Evolutionary conservation across 2,113 vertebrate species (phyloP).

Genomic region (Hippolais icterina): DNA sequence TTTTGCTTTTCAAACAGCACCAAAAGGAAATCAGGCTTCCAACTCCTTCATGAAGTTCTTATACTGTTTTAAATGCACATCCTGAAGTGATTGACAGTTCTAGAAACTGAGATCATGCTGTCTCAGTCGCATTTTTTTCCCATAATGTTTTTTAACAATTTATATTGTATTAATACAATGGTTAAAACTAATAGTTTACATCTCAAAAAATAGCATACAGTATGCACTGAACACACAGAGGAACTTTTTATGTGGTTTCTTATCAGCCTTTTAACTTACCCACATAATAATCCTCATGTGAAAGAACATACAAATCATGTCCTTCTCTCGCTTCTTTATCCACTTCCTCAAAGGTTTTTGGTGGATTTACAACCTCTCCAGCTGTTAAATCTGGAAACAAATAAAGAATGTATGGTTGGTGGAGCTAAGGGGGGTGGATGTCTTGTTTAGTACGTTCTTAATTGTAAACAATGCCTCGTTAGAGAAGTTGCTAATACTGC

Average conservation of each 20-base stretch:
- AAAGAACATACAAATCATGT: constrained; percentile 75
- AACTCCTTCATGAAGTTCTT: neutral
- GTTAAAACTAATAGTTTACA: neutral
- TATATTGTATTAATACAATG: neutral
- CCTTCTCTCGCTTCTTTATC: constrained; percentile 74
- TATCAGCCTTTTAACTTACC: constrained; percentile 46
- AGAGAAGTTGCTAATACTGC: neutral
- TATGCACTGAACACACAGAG: neutral
- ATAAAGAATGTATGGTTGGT: neutral
- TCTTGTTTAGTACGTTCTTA: neutral
- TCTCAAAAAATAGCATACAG: neutral
- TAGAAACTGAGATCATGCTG: neutral
- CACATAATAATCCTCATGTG: constrained; percentile 79
- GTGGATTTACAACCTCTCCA: constrained; percentile 79
- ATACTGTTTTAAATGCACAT: neutral
- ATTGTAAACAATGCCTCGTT: neutral
- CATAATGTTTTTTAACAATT: neutral
- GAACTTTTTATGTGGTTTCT: neutral
- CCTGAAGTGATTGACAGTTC: neutral
- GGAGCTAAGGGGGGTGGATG: neutral
- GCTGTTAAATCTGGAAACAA: constrained; percentile 58
- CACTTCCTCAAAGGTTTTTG: constrained; percentile 76
- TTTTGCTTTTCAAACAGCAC: neutral
- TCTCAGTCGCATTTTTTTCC: neutral
- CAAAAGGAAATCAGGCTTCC: neutral